phyloP scores from a whole-genome alignment of 2,797 vertebrate genomes.

The Gymnothorax reevesii region DNA sequence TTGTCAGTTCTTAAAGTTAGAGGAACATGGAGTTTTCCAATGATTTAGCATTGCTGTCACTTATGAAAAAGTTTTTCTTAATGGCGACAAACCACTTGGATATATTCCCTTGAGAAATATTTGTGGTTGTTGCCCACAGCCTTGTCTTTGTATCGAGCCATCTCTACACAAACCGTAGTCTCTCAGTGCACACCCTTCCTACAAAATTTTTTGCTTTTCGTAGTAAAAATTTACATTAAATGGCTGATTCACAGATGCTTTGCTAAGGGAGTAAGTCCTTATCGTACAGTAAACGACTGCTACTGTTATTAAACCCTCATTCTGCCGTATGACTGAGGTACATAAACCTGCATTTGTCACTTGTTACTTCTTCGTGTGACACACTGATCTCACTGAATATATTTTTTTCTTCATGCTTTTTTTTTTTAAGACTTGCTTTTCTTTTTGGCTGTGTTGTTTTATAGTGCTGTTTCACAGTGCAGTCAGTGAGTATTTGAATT shows the following conservation, averaged over 20 bases:
- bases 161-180: neutral
- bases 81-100: neutral
- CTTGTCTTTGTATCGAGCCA: neutral
- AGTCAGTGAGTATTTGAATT: neutral
- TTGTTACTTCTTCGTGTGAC: neutral
- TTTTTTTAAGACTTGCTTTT: neutral
- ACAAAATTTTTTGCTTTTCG: neutral
- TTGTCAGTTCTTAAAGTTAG: neutral
- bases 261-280: neutral
- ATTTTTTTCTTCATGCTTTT: neutral
- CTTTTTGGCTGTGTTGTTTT: neutral
- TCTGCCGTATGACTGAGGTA: too few relatives aligned
- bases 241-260: neutral
- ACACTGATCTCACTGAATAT: neutral
- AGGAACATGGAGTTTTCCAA: neutral
- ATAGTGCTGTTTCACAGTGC: neutral
- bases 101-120: neutral
- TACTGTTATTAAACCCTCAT: neutral
- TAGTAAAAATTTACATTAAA: neutral
- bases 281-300: neutral
- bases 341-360: neutral
- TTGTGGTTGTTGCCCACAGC: neutral
- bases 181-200: neutral
- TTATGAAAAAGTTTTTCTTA: neutral
- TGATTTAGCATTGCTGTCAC: neutral